phyloP scores from a whole-genome alignment of 2,888 invertebrate species.

The Cybosia mesomella region DNA sequence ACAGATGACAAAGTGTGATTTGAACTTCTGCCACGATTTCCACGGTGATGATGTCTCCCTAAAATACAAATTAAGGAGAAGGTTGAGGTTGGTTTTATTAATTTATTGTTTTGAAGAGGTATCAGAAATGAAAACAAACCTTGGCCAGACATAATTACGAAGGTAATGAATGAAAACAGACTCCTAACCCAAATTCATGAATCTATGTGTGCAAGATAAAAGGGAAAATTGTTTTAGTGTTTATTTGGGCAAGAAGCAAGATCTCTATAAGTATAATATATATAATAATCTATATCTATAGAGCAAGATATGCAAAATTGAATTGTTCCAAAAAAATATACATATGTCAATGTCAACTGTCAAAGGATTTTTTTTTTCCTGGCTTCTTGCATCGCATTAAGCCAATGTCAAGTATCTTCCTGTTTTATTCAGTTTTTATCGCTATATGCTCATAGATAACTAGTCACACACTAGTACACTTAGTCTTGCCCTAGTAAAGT shows the following conservation, averaged over 20 bases:
- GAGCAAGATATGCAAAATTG: no score
- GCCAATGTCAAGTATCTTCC: no score
- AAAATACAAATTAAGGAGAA: not conserved
- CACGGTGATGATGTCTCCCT: slow-evolving; percentile 67
- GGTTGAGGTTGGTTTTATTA: not conserved
- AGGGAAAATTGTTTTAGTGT: not conserved
- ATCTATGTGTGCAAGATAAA: not conserved
- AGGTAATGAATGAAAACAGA: not conserved
- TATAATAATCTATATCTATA: not conserved
- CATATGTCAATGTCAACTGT: no score
- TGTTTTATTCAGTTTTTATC: no score
- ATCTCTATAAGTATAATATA: no score
- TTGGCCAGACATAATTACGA: slow-evolving; percentile 62
- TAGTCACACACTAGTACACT: no score
- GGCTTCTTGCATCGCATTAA: no score
- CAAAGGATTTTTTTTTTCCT: no score
- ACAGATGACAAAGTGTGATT: slow-evolving; percentile 67
- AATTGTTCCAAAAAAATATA: no score
- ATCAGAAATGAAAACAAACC: slow-evolving; percentile 45
- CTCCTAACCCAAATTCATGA: not conserved
- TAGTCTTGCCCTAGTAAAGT: no score
- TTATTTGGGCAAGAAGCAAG: not conserved
- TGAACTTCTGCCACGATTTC: slow-evolving; percentile 52
- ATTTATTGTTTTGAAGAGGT: not conserved
- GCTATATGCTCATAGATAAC: no score